A percentile compares a stretch with the other conserved stretches of the same genome.
These are phyloP conservation scores for Glossosoma conforme DNA, from an alignment of 1,140 invertebrate genomes.

Conservation along the genomic window DNA sequence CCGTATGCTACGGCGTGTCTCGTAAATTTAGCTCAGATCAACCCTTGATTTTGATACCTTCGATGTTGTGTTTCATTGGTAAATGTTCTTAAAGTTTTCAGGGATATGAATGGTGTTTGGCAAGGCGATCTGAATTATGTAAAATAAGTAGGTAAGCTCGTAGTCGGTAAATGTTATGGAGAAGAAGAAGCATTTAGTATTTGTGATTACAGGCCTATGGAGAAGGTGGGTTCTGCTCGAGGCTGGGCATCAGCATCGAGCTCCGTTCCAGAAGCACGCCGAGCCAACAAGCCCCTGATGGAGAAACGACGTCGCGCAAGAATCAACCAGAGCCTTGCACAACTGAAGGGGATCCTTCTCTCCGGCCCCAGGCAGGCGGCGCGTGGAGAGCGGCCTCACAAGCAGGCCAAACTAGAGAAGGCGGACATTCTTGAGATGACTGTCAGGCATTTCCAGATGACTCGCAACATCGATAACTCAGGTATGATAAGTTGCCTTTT, in stretches of 20 bases:
- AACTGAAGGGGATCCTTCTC: slow-evolving; percentile 79
- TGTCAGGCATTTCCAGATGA: slow-evolving; percentile 76
- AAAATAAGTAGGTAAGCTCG: no score
- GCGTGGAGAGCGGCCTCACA: slow-evolving; percentile 51
- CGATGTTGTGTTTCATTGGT: no score
- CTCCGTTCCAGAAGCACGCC: slow-evolving; percentile 7
- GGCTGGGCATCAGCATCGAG: neutral
- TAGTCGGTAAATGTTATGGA: no score
- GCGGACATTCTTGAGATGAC: slow-evolving; percentile 90
- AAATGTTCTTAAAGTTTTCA: no score
- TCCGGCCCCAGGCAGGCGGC: slow-evolving; percentile 55
- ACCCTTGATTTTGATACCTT: no score
- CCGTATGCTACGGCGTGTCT: no score
- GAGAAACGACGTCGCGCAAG: slow-evolving; percentile 82
- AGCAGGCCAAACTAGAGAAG: slow-evolving; percentile 81
- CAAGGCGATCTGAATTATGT: no score
- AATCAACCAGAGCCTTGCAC: slow-evolving; percentile 83
- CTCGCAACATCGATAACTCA: slow-evolving; percentile 54
- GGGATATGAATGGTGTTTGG: no score
- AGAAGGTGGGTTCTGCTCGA: no score
- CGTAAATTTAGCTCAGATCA: no score
- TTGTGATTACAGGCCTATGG: no score
- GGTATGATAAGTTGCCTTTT: neutral
- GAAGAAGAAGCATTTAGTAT: no score
- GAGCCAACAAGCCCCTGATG: slow-evolving; percentile 86